Evolutionary conservation across 2,797 vertebrate species (phyloP).

Genomic region (Falco rusticolus): DNA sequence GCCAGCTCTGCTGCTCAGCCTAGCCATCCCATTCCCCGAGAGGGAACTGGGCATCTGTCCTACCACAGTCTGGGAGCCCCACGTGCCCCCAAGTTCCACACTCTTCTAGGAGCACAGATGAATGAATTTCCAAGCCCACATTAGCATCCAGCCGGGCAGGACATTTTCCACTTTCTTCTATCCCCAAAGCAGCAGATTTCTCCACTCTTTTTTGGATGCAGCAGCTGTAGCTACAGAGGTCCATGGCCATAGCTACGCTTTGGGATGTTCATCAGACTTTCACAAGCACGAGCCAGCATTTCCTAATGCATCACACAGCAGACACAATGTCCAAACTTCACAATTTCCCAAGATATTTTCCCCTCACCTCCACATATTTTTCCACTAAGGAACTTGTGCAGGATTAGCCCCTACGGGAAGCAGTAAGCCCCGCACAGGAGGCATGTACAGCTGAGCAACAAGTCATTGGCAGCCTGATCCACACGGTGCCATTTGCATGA

Average conservation of each 20-base stretch:
- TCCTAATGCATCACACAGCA: background rate
- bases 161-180: background rate
- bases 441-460: background rate
- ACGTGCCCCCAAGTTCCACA: accelerated
- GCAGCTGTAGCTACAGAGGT: background rate
- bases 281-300: background rate
- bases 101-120: background rate
- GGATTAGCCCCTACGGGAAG: background rate
- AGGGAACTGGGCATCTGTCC: background rate
- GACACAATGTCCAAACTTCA: background rate
- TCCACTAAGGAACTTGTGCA: background rate
- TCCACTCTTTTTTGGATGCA: background rate
- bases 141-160: background rate
- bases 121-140: background rate
- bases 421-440: background rate
- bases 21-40: background rate
- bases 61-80: background rate
- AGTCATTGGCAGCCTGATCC: background rate
- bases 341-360: background rate
- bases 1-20: background rate
- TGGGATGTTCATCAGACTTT: background rate
- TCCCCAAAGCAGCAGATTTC: background rate
- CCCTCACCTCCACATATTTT: background rate
- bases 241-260: background rate
- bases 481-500: accelerated